These are phyloP conservation scores for Urosaurus nigricauda DNA, from an alignment of 2,797 vertebrate species.

Conservation along the genomic window DNA sequence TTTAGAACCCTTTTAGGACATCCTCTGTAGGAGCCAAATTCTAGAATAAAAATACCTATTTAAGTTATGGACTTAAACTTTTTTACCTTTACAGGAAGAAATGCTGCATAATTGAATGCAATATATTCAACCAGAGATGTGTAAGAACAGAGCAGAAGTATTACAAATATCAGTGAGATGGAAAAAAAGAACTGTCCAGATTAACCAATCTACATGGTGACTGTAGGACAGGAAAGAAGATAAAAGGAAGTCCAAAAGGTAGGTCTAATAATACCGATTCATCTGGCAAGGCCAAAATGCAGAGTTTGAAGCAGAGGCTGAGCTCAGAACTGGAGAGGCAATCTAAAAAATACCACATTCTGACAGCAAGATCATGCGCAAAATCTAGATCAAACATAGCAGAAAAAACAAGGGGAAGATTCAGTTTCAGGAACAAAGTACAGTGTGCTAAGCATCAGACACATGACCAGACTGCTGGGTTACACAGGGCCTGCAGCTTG, in stretches of 20 bases:
- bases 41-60: background rate
- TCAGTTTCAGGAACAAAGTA: background rate
- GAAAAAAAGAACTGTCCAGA: background rate
- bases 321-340: background rate
- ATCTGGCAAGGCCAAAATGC: background rate
- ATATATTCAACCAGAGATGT: background rate
- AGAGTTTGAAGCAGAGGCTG: background rate
- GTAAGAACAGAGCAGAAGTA: background rate
- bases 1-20: background rate
- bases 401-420: background rate
- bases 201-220: rapidly evolving
- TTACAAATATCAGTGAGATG: background rate
- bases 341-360: background rate
- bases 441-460: background rate
- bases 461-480: background rate
- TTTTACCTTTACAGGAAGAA: slow-evolving; percentile 39
- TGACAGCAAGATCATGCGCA: background rate
- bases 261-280: slow-evolving; percentile 23
- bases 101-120: background rate
- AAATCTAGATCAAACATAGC: background rate
- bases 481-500: background rate
- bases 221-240: slow-evolving; percentile 4
- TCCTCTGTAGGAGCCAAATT: background rate
- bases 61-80: slow-evolving; percentile 10
- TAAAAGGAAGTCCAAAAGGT: slow-evolving; percentile 48